Evolutionary conservation across 1,140 invertebrate species (phyloP), one percentile per base, ranked within the genome.

Genomic region (Berghia stephanieae): DNA sequence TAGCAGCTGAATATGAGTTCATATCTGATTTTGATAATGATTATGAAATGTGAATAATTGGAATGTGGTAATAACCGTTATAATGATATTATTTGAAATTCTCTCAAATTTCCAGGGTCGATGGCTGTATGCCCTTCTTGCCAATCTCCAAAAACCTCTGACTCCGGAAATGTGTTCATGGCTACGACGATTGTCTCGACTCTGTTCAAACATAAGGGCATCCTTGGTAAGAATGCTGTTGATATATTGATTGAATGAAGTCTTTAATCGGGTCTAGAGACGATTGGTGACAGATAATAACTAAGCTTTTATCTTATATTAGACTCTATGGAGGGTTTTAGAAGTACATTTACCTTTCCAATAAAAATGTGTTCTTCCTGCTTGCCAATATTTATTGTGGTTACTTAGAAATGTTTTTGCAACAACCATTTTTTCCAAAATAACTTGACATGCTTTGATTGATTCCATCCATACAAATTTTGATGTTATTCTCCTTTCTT

Each of bases 61-160:
- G 46, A 49, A 49, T n/a, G 13, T n/a, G 13, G 46, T 13, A 49
- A n/a, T 49, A 49, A 49, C n/a, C 13, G n/a, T 13, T 49, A 49
- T 49, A n/a, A 49, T 49, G 13, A n/a, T n/a, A n/a, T n/a, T 49
- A 13, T n/a, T n/a, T 49, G 13, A 13, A 49, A 13, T 13, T 49
- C 13, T 49, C n/a, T 13, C 13, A 67, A 6, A 27, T 63, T 81
- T 81, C 2, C 82, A 91, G 86, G 92, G 92, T 21, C 87, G 87
- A 49, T 93, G 92, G 92, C 89, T 93, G 36, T 93, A 92, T 83
- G 90, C 91, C 0, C 80, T 93, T 34, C 77, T 93, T 5, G 88
- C 86, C 2, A 88, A 89, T 76, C 79, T 93, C n/a, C 91, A 93
- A 83, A 88, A 92, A 78, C 92, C 92, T 3, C 82, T 93, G 5